Base-by-base conservation (phyloP, 1,140 invertebrate genomes). In the Zaprionus camerounensis region DNA sequence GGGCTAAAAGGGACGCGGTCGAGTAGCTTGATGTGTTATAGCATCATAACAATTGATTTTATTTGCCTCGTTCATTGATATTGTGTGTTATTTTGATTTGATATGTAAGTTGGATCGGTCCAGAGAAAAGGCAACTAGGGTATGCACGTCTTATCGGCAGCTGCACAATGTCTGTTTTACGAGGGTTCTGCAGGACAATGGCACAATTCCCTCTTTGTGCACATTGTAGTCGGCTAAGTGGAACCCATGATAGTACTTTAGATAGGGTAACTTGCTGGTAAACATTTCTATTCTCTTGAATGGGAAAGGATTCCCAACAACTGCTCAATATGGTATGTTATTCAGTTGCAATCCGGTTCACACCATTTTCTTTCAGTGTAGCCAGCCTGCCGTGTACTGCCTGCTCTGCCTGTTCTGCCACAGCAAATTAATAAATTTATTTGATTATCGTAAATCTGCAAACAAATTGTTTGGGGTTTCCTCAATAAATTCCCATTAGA, bases 1-100 rank as follows among this genome's bases (percentile, higher is more conserved):
- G n/a, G 38, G 41, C n/a, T 17, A 9, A 41, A 51, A 51, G 46
- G 46, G 20, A 51, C 22, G 46, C 41, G n/a, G n/a, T 46, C 6
- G n/a, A 9, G n/a, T 46, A 46, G 41, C 70, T 74, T 76, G 82
- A 85, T 81, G 75, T 85, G 82, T 85, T 85, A 85, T 86, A 73
- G 82, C 80, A 75, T 82, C 83, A 80, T 86, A 86, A 86, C 83
- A 86, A 86, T 86, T 86, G 72, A 86, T 86, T 86, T 86, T 82
- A 86, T 86, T 86, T 74, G 72, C 56, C 53, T 44, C 64, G 68
- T 73, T 86, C 86, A 86, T 86, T 86, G 83, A 86, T 86, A 86
- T 80, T 80, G 76, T 76, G 78, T 71, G 75, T 72, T 74, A 81
- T 74, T 75, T 63, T 58, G 56, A 80, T 83, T 83, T 83, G 68